phyloP scores from a whole-genome alignment of 64 coral and sea anemone genomes.

The Actinia equina region DNA sequence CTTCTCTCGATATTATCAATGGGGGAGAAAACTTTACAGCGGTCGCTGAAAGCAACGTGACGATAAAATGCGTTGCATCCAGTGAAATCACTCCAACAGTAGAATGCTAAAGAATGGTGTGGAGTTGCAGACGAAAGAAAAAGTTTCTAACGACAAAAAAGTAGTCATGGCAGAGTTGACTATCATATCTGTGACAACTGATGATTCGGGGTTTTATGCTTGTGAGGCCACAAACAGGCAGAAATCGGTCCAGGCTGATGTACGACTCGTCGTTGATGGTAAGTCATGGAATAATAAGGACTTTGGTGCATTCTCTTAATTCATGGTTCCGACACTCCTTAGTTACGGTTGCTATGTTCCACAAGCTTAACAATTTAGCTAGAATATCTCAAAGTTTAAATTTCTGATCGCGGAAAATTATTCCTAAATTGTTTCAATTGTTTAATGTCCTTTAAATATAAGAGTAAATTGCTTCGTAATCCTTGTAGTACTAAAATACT shows the following conservation, averaged over 20 bases:
- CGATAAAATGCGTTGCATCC: neutral
- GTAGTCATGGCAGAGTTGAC: neutral
- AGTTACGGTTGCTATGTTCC: too few relatives aligned
- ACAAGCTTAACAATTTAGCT: too few relatives aligned
- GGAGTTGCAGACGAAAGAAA: neutral
- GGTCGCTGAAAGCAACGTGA: neutral
- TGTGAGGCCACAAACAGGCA: slow-evolving; percentile 3
- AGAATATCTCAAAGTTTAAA: too few relatives aligned
- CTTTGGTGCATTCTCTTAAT: neutral
- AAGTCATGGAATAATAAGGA: neutral
- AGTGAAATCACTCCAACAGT: neutral
- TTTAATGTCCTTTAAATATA: too few relatives aligned
- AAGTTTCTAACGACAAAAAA: neutral
- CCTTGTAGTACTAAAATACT: too few relatives aligned
- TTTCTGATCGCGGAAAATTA: too few relatives aligned
- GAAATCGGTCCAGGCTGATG: neutral
- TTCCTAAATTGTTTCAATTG: too few relatives aligned
- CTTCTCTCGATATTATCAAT: neutral
- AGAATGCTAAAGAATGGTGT: neutral
- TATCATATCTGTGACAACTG: neutral
- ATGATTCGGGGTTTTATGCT: neutral
- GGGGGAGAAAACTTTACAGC: neutral
- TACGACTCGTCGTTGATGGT: slow-evolving; percentile 1
- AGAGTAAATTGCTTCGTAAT: too few relatives aligned
- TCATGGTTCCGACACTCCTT: too few relatives aligned